Conservation (phyloP, 2,888 invertebrate genomes). For the Aphodius granarius region DNA sequence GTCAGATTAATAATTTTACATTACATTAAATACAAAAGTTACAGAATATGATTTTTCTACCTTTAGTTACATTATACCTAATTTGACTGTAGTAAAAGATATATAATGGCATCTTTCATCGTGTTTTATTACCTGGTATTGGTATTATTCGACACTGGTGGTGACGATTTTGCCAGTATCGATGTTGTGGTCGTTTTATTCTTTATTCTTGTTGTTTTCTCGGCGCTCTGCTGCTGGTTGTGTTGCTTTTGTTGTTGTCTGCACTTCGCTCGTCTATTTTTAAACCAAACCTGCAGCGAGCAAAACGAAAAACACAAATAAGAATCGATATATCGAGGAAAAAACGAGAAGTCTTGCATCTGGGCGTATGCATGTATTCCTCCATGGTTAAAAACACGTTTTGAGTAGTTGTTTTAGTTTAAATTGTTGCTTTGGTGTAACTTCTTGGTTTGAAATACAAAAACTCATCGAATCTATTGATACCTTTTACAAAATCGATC, state of each 20-base stretch:
- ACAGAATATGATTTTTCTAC: too few relatives aligned
- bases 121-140: slow-evolving; percentile 47
- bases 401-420: too few relatives aligned
- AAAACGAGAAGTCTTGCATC: background rate
- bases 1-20: too few relatives aligned
- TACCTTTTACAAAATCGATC: background rate
- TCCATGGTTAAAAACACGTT: too few relatives aligned
- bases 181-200: slow-evolving; percentile 44
- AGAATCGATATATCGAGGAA: too few relatives aligned
- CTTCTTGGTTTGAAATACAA: too few relatives aligned
- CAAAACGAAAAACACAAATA: slow-evolving; percentile 5
- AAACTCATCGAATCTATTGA: too few relatives aligned
- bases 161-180: slow-evolving; percentile 49
- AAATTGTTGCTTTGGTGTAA: too few relatives aligned
- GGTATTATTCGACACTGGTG: slow-evolving; percentile 50
- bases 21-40: too few relatives aligned
- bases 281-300: slow-evolving; percentile 68
- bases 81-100: too few relatives aligned
- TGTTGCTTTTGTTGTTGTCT: slow-evolving; percentile 65
- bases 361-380: background rate
- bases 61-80: too few relatives aligned
- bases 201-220: slow-evolving; percentile 50
- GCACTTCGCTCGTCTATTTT: slow-evolving; percentile 71
- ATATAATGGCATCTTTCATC: too few relatives aligned
- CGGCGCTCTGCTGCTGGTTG: slow-evolving; percentile 52